phyloP scores from a whole-genome alignment of 2,113 vertebrate genomes.

The Oncorhynchus kisutch region DNA sequence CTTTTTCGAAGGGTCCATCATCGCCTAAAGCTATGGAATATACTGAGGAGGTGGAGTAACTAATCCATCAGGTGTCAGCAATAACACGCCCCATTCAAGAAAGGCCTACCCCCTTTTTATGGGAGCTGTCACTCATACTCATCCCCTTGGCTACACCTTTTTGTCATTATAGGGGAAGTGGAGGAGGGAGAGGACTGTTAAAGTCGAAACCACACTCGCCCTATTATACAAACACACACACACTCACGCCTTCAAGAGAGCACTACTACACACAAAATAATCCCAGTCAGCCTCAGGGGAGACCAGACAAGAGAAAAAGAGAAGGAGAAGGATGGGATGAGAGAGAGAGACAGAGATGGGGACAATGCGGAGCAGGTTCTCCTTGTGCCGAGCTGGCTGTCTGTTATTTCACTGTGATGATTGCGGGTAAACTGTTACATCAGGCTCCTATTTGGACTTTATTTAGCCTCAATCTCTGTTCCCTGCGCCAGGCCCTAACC shows the following conservation, averaged over 20 bases:
- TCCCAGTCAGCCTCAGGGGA: not conserved
- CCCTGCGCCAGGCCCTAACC: slow-evolving; percentile 22
- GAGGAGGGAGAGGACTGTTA: too few relatives aligned
- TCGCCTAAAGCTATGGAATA: not conserved
- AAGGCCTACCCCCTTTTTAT: slow-evolving; percentile 8
- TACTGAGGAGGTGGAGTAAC: too few relatives aligned
- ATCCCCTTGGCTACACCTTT: not conserved
- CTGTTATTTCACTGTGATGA: slow-evolving; percentile 39
- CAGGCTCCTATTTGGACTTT: slow-evolving; percentile 46
- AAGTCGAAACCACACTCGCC: too few relatives aligned
- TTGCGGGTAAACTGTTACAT: slow-evolving; percentile 50
- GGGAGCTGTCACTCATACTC: slow-evolving; percentile 15
- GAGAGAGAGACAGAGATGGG: slow-evolving; percentile 3
- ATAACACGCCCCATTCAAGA: not conserved
- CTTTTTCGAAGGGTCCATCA: not conserved
- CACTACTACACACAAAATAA: not conserved
- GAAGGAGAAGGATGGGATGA: slow-evolving; percentile 15
- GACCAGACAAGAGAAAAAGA: slow-evolving; percentile 25
- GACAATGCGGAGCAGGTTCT: slow-evolving; percentile 1
- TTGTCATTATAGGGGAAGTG: not conserved
- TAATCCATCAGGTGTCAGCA: not conserved
- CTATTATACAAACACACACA: too few relatives aligned
- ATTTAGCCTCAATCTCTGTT: slow-evolving; percentile 37
- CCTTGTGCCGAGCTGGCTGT: slow-evolving; percentile 18
- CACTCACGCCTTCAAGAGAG: not conserved